Percentiles rank a stretch among this genome's conserved stretches.
Evolutionary conservation across 2,113 vertebrate species (phyloP).

Genomic region (Ammodytes marinus): DNA sequence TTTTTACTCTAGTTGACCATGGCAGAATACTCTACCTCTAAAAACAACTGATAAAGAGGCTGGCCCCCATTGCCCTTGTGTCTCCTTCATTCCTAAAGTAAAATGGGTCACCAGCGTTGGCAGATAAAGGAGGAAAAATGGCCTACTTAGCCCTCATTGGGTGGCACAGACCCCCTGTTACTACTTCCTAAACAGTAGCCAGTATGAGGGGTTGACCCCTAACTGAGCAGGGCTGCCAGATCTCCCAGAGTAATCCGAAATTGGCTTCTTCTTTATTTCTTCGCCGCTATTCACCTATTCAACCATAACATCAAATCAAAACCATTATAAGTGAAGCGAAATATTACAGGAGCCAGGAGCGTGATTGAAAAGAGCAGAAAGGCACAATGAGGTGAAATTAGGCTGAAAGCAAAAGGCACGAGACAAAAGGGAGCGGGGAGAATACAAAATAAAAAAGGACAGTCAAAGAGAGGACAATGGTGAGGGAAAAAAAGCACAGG

Average conservation of each 20-base stretch:
- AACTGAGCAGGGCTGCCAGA: conserved; percentile 19
- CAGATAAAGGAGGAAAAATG: conserved; percentile 62
- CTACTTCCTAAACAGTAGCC: conserved; percentile 20
- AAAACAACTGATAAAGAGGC: conserved; percentile 31
- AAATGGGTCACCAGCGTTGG: conserved; percentile 67
- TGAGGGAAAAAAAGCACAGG: conserved; percentile 35
- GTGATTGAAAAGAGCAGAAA: conserved; percentile 29
- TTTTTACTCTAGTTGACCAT: conserved; percentile 27
- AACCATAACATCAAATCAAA: conserved; percentile 5
- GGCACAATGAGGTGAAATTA: conserved; percentile 42
- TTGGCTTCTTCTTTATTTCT: conserved; percentile 18
- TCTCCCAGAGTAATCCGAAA: conserved; percentile 5
- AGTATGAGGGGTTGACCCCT: conserved; percentile 36
- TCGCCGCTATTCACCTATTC: conserved; percentile 12
- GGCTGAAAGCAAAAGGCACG: conserved; percentile 47
- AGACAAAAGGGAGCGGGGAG: conserved; percentile 39
- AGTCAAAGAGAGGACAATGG: conserved; percentile 48
- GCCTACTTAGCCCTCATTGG: conserved; percentile 59
- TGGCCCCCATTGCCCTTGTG: conserved; percentile 40
- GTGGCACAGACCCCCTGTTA: conserved; percentile 33
- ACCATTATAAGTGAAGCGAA: conserved; percentile 34
- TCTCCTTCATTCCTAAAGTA: conserved; percentile 38
- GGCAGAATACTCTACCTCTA: conserved; percentile 7
- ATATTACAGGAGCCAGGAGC: conserved; percentile 29
- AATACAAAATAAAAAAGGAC: conserved; percentile 58